Conservation (phyloP, 2,113 vertebrate genomes). For the Polypterus senegalus region DNA sequence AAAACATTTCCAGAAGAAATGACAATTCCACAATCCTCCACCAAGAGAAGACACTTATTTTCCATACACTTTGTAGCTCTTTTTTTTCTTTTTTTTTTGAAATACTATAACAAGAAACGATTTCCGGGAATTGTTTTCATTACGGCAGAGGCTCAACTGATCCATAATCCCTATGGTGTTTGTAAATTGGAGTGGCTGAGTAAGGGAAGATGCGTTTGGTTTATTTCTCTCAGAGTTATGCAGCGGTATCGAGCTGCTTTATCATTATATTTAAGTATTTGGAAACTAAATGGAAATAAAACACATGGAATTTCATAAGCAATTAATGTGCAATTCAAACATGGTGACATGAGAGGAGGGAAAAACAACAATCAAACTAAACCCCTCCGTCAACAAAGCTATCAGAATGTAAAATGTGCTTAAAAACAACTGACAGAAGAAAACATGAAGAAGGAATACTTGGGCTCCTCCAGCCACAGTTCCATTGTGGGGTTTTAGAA, state of each 20-base stretch:
- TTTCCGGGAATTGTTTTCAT: constrained; percentile 48
- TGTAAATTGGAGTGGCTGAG: constrained; percentile 46
- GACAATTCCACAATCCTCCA: too few species aligned
- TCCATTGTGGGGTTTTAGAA: too few species aligned
- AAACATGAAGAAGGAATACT: too few species aligned
- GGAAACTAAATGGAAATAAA: constrained; percentile 45
- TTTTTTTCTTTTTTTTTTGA: constrained; percentile 32
- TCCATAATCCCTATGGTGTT: constrained; percentile 46
- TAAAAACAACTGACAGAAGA: too few species aligned
- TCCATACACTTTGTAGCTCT: too few species aligned
- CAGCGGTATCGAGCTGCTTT: constrained; percentile 23
- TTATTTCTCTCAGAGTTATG: constrained; percentile 40
- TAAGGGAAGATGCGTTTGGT: constrained; percentile 43
- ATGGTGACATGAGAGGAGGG: constrained; percentile 4
- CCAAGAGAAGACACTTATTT: too few species aligned
- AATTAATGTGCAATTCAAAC: constrained; percentile 45
- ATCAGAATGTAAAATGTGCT: too few species aligned
- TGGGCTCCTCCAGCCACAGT: too few species aligned
- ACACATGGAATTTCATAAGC: constrained; percentile 34
- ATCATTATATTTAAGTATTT: constrained; percentile 53
- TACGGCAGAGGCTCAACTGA: constrained; percentile 39
- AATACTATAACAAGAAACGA: constrained; percentile 47
- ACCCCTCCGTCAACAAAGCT: too few species aligned
- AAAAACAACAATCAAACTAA: background rate
- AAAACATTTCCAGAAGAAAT: too few species aligned